phyloP scores from a whole-genome alignment of 2,888 invertebrate species.

The Sinotaia quadrata region DNA sequence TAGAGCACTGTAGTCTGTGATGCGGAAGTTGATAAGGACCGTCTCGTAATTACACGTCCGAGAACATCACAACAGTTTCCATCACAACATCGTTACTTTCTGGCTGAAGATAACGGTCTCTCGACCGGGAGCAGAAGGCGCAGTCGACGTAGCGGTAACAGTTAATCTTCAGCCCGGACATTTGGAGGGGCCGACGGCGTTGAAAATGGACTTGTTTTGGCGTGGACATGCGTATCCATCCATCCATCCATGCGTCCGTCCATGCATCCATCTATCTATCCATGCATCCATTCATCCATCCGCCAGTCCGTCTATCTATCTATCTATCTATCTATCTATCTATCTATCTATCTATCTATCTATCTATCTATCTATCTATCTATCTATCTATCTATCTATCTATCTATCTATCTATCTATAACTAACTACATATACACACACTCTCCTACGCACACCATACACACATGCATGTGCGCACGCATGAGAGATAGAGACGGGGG shows the following conservation, averaged over 20 bases:
- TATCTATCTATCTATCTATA: neutral
- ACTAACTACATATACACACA: neutral
- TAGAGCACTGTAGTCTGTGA: no score
- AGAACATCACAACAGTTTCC: neutral
- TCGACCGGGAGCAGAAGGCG: no score
- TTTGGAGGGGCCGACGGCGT: no score
- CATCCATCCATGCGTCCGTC: neutral
- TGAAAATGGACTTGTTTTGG: no score
- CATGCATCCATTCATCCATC: neutral
- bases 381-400: neutral
- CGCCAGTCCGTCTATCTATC: neutral
- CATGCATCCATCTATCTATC: neutral
- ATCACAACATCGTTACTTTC: no score
- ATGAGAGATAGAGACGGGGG: no score
- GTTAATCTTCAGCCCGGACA: no score
- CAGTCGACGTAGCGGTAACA: no score
- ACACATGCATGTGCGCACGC: no score
- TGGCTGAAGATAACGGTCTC: no score
- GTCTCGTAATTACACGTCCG: constrained; percentile 11
- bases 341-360: neutral
- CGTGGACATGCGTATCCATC: neutral
- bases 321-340: neutral
- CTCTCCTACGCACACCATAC: neutral
- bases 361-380: neutral
- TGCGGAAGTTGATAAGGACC: constrained; percentile 10